Evolutionary conservation across 2,888 invertebrate species (phyloP), one percentile per base, ranked within the genome.

Genomic region (Halictus ligatus): DNA sequence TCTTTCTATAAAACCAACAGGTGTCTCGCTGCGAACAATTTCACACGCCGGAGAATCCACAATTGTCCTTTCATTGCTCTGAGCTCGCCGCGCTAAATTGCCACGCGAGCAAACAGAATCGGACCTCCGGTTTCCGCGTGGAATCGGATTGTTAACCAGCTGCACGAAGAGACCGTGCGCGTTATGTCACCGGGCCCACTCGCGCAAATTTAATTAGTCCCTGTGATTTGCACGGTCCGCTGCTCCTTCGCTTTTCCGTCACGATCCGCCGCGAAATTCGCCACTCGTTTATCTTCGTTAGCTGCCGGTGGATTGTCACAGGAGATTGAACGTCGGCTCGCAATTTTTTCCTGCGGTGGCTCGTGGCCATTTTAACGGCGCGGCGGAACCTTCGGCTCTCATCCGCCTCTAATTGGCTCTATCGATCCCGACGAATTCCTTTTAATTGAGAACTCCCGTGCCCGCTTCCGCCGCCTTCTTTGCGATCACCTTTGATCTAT

Each of bases 251-350:
- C 12, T 67, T 84, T 90, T 88, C 78, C 77, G 75, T 73, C 12
- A 12, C 69, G 40, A 25, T 69, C 83, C 69, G 21, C 21, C 69
- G 69, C 35, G 75, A 58, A 81, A 88, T 82, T 79, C 72, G 58
- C 71, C 40, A 58, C 46, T 83, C 84, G 86, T 90, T 89, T 86
- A 83, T 89, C 89, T 85, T 86, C 85, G 78, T 90, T 89, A 90
- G 79, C 13, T 46, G 64, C 15, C 50, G 46, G 67, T 77, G 60
- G 83, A 75, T 64, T 54, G 40, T 69, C 86, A 83, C 50, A 64
- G 77, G 67, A 29, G 60, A 48, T n/a, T 81, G 71, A 67, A 64
- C 73, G 64, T 54, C 80, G 74, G 67, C 35, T 15, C n/a, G 25
- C 15, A 50, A 18, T 48, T 25, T 25, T 35, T 25, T 10, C 21